Conservation (phyloP, 2,113 vertebrate genomes). For the Grantiella picta region DNA sequence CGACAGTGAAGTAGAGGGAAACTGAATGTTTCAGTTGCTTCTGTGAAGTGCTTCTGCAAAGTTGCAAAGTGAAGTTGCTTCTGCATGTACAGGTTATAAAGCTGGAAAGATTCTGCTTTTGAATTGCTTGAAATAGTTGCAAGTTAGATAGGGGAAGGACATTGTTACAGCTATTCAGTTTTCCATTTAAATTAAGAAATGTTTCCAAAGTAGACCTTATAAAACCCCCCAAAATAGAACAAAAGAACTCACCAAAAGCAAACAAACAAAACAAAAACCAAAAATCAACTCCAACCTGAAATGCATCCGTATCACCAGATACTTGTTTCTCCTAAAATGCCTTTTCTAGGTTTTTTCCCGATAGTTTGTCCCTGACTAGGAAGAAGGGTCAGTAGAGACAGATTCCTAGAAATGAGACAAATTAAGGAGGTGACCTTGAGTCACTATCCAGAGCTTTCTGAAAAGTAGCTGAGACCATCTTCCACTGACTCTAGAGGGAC, state of each 20-base stretch:
- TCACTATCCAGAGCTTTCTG: not conserved
- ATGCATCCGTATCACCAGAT: not conserved
- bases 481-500: not conserved
- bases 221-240: not conserved
- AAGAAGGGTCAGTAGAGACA: not conserved
- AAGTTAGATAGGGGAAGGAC: not conserved
- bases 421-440: not conserved
- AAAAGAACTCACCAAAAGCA: fast-evolving
- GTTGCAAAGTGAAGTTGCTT: not conserved
- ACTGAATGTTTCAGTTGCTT: too few species aligned
- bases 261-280: not conserved
- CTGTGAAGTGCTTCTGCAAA: too few species aligned
- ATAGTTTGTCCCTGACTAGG: not conserved
- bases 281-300: not conserved
- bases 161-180: not conserved
- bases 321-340: not conserved
- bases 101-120: not conserved
- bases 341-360: not conserved
- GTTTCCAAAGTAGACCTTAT: not conserved
- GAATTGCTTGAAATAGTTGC: not conserved
- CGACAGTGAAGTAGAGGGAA: not conserved
- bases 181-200: not conserved
- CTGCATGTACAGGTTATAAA: not conserved
- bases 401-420: not conserved
- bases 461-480: not conserved